phyloP scores from a whole-genome alignment of 2,113 vertebrate genomes.

The Callaeas wilsoni region DNA sequence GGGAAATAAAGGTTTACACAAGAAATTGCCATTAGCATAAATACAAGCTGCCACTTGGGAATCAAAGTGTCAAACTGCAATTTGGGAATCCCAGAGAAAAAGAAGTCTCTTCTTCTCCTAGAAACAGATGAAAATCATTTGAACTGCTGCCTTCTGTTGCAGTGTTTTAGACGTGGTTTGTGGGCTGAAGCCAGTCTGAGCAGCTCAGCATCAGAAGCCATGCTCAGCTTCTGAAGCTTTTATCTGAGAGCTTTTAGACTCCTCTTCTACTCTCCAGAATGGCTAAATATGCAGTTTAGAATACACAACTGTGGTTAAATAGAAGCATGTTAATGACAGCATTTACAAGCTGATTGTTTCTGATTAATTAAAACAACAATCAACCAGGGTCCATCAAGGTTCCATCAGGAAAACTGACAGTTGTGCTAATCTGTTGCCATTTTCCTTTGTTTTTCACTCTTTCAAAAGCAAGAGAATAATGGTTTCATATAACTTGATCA shows the following conservation, averaged over 20 bases:
- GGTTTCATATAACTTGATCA: background rate
- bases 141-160: background rate
- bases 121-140: background rate
- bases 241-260: background rate
- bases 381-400: background rate
- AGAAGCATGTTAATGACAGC: conserved; percentile 1
- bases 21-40: background rate
- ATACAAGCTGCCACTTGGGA: background rate
- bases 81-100: background rate
- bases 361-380: conserved; percentile 31
- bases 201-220: background rate
- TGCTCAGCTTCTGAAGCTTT: background rate
- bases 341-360: conserved; percentile 28
- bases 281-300: background rate
- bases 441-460: background rate
- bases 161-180: background rate
- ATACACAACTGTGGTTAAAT: background rate
- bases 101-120: background rate
- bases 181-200: background rate
- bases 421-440: background rate
- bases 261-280: background rate
- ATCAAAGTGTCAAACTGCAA: background rate
- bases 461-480: background rate
- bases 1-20: background rate
- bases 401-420: background rate